Conservation (phyloP, 2,113 vertebrate genomes). For the Phyllostomus discolor region DNA sequence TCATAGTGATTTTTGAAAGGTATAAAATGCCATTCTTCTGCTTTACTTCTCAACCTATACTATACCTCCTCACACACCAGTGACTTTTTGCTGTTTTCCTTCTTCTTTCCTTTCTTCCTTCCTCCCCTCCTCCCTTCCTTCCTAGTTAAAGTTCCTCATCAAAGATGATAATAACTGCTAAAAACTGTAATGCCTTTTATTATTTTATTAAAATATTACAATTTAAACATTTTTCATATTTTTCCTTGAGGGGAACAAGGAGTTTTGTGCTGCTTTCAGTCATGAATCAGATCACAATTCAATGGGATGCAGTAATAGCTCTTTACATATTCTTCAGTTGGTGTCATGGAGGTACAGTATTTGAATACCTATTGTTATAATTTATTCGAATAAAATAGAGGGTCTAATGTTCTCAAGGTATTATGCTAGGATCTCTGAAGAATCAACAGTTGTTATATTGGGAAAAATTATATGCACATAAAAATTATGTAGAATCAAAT, state of each 20-base stretch:
- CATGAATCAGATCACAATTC: slow-evolving; percentile 47
- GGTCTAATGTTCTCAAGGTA: not conserved
- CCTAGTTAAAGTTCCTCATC: not conserved
- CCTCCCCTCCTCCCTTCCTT: not conserved
- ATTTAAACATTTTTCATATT: not conserved
- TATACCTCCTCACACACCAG: not conserved
- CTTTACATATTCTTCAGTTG: slow-evolving; percentile 70
- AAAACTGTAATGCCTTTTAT: not conserved
- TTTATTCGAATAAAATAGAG: not conserved
- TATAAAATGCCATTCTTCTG: not conserved
- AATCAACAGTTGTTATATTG: not conserved
- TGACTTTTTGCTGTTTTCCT: not conserved
- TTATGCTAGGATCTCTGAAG: not conserved
- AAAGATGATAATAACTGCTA: not conserved
- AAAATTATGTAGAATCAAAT: not conserved
- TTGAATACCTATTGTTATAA: not conserved
- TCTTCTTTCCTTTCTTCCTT: not conserved
- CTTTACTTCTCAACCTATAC: not conserved
- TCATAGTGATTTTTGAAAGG: not conserved
- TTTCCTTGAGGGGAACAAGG: slow-evolving; percentile 56
- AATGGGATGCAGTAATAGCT: not conserved
- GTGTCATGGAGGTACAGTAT: slow-evolving; percentile 70
- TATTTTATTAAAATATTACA: not conserved
- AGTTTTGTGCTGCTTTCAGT: not conserved
- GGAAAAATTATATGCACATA: not conserved